Base-by-base conservation (phyloP, 2,797 vertebrate genomes). In the Hapalemur alaotrensis region DNA sequence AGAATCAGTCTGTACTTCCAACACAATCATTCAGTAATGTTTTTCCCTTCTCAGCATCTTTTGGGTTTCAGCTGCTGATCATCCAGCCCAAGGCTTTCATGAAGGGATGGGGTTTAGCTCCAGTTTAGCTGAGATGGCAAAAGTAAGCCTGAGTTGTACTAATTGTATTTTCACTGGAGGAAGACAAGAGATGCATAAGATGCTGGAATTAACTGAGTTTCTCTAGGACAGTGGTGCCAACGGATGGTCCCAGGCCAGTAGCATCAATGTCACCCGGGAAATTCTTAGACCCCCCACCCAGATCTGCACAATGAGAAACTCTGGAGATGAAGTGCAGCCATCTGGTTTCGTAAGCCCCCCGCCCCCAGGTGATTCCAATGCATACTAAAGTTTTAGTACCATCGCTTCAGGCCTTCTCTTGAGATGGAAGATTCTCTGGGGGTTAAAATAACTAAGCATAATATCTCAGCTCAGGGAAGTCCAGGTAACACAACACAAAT, bases 31-130 rank as follows among this genome's bases (percentile, higher is more conserved):
- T 79, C 75, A 67, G 41, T 81, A 65, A 72, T 12, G 25, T 46
- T 88, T 88, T 50, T 38, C 59, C 30, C 46, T 89, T 83, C 28
- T 79, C 35, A 43, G 50, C 22, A 80, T 89, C 43, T 91, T 95
- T 97, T 95, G 35, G 43, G 81, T 94, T 93, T 50, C 14, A 91
- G 46, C 61, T 70, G 22, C 35, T 94, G 15, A 85, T 85, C 73
- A 92, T 87, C 50, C 54, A 78, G n/a, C 20, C 82, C 25, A n/a
- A 84, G 38, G 48, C 57, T 93, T 93, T 91, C 43, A 32, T 7
- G 52, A 86, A 94, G 5, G 32, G 35, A 4, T 78, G 15, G 25
- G 7, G 30, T 73, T 95, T 79, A 89, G 32, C n/a, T 23, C 14
- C 28, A 32, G 23, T 48, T 83, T 57, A 89, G 30, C 59, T 69